Evolutionary conservation across 2,888 invertebrate genomes (phyloP).

Genomic region (Gisinianus flammeolus): DNA sequence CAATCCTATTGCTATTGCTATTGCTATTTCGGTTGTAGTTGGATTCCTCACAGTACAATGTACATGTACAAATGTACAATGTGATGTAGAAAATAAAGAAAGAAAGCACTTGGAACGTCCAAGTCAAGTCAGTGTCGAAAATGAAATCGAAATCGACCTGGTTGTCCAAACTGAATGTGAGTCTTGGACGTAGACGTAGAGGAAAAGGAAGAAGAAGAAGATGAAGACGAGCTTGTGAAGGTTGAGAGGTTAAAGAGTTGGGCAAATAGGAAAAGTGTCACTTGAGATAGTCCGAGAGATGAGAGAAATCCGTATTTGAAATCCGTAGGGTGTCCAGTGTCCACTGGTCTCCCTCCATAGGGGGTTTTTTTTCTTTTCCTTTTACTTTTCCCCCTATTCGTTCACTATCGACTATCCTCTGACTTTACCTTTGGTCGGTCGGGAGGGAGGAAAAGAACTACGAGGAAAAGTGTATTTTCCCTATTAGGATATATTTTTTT

Average conservation of each 20-base stretch:
- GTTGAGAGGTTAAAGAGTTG: constrained; percentile 49
- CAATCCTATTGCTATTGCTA: background rate
- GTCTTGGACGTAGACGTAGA: background rate
- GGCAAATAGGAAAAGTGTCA: constrained; percentile 48
- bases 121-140: background rate
- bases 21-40: background rate
- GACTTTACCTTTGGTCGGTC: too few species aligned
- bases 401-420: too few species aligned
- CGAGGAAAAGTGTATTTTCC: too few species aligned
- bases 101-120: constrained; percentile 23
- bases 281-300: constrained; percentile 24
- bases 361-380: constrained; percentile 26
- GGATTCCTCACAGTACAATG: background rate
- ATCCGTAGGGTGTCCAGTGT: constrained; percentile 41
- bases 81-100: background rate
- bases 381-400: too few species aligned
- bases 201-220: too few species aligned
- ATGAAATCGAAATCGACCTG: background rate
- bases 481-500: background rate
- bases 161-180: background rate
- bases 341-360: background rate
- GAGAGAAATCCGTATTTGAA: constrained; percentile 33
- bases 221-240: constrained; percentile 14
- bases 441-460: too few species aligned
- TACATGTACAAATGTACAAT: background rate